Conservation (phyloP, 2,888 invertebrate genomes). For the Dermolepida albohirtum region DNA sequence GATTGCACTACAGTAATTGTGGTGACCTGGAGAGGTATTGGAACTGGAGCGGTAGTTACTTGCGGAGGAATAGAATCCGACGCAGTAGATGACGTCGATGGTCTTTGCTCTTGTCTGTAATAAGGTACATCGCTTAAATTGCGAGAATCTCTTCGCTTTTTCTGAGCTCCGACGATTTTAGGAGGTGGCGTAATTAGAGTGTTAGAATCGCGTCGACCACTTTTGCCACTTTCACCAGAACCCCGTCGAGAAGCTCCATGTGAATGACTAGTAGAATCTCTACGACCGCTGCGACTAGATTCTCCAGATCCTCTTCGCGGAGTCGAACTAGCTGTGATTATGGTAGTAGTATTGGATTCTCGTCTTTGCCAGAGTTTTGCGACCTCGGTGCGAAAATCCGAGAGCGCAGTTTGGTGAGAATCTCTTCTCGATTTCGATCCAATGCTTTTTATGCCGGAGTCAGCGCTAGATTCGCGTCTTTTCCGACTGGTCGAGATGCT, state of each 20-base stretch:
- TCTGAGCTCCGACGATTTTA: slow-evolving; percentile 71
- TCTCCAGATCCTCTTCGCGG: slow-evolving; percentile 75
- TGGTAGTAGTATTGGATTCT: slow-evolving; percentile 70
- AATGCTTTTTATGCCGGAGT: slow-evolving; percentile 80
- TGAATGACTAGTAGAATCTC: slow-evolving; percentile 70
- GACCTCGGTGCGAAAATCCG: slow-evolving; percentile 78
- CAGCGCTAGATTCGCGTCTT: slow-evolving; percentile 88
- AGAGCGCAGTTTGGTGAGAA: slow-evolving; percentile 73
- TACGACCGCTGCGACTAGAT: slow-evolving; percentile 73
- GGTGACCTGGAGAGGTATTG: slow-evolving; percentile 62
- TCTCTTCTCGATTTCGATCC: slow-evolving; percentile 81
- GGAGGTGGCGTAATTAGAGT: slow-evolving; percentile 69
- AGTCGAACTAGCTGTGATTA: slow-evolving; percentile 63
- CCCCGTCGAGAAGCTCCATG: slow-evolving; percentile 72
- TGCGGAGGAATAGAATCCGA: slow-evolving; percentile 76
- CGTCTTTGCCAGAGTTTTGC: slow-evolving; percentile 78
- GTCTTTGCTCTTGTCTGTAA: slow-evolving; percentile 76
- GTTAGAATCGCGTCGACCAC: slow-evolving; percentile 78
- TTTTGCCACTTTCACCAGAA: slow-evolving; percentile 77
- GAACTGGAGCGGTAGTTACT: slow-evolving; percentile 53
- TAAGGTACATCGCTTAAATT: slow-evolving; percentile 67
- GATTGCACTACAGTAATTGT: slow-evolving; percentile 60
- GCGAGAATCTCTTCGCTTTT: slow-evolving; percentile 70
- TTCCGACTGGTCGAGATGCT: slow-evolving; percentile 70
- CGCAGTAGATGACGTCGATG: slow-evolving; percentile 78